Percentiles rank a stretch among this genome's conserved stretches.
These are phyloP conservation scores for Mormyrus iriodes DNA, from an alignment of 2,113 vertebrate species.

Conservation along the genomic window DNA sequence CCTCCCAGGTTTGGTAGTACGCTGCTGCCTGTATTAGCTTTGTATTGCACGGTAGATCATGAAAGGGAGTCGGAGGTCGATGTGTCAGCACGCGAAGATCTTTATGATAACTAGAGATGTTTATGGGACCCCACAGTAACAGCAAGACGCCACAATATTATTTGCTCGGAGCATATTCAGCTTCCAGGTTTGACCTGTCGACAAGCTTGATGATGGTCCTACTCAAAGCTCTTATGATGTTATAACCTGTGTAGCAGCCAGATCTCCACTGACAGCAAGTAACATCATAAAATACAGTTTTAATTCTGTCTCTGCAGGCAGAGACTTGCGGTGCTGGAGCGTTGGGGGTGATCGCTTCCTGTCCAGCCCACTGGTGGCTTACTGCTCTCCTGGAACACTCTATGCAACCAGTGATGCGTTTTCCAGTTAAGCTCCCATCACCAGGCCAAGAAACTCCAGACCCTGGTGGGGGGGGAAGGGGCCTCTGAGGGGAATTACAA, in stretches of 20 bases:
- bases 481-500: slow-evolving; percentile 3
- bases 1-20: neutral
- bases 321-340: neutral
- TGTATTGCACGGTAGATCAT: neutral
- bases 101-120: neutral
- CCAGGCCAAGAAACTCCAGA: neutral
- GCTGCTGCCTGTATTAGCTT: neutral
- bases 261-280: neutral
- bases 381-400: neutral
- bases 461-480: neutral
- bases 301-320: neutral
- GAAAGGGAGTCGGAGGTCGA: neutral
- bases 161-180: neutral
- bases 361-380: neutral
- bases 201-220: neutral
- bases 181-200: neutral
- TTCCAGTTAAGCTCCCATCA: neutral
- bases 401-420: neutral
- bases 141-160: neutral
- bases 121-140: neutral
- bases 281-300: neutral
- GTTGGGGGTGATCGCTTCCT: neutral
- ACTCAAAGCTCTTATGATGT: neutral
- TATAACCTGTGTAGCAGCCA: neutral
- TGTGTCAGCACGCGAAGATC: neutral